Base-by-base conservation (phyloP, 2,113 vertebrate genomes). In the Aspidoscelis tigris region DNA sequence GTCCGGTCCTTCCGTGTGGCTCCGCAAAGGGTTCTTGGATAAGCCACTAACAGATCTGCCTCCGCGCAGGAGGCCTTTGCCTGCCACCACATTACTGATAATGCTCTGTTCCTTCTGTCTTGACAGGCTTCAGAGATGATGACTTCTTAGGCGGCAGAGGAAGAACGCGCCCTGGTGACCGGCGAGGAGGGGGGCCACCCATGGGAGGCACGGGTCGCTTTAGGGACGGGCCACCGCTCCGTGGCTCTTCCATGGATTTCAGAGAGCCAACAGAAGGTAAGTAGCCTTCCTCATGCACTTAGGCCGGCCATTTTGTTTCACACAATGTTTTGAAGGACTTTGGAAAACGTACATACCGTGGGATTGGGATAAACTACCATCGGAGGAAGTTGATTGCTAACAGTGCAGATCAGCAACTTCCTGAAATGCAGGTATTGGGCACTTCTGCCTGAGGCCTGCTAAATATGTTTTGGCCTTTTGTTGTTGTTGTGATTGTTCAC, bases 231-330 rank as follows among this genome's bases (percentile, higher is more conserved):
- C 98, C 97, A 76, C 97, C 97, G 44, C 95, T 97, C 1, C 98
- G 97, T 1, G 97, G 96, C 4, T 94, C 95, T 91, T 88, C 91
- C 74, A 95, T 97, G 95, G 98, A 99, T 93, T 99, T 99, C 94
- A 97, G 98, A 96, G 99, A 99, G 96, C 98, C 98, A 8, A 98
- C 99, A 97, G 99, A 99, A 94, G 99, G 99, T 99, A 93, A 0
- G 84, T 82, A 22, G 20, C 7, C 4, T 76, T 33, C 4, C 0
- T 21, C 3, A 16, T 0, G 6, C 39, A 20, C n/a, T 33, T 21
- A n/a, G 18, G 55, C 24, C 44, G 33, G 33, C 33, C 33, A 33
- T 33, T 33, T 33, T 33, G 33, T 33, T 33, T 33, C 33, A 33
- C 33, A 33, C 33, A 33, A 33, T 33, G 33, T 33, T 33, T 33